These are phyloP conservation scores for Dioctria rufipes DNA, from an alignment of 2,888 invertebrate genomes.

Conservation along the genomic window DNA sequence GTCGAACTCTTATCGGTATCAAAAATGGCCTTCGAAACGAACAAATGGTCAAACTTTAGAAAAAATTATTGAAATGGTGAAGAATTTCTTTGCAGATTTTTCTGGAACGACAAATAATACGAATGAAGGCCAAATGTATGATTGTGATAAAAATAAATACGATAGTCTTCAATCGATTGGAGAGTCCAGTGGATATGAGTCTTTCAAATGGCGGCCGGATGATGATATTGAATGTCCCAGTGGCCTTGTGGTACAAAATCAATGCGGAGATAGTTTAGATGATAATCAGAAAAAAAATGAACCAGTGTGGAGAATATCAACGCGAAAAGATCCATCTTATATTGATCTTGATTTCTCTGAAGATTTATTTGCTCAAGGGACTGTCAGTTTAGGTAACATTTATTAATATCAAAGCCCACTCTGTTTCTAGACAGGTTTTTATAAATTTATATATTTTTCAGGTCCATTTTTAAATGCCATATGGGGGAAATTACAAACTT, in stretches of 20 bases:
- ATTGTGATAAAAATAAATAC: conserved; percentile 67
- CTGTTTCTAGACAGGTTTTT: neutral
- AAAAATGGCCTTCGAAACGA: conserved; percentile 66
- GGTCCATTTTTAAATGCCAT: conserved; percentile 88
- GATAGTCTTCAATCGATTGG: conserved; percentile 81
- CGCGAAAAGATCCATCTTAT: conserved; percentile 66
- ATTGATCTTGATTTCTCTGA: conserved; percentile 71
- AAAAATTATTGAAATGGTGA: conserved; percentile 65
- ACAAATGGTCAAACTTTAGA: conserved; percentile 66
- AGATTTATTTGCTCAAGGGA: conserved; percentile 71
- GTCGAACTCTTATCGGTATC: conserved; percentile 84
- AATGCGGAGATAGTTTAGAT: conserved; percentile 64
- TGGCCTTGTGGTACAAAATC: conserved; percentile 31
- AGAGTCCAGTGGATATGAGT: conserved; percentile 84
- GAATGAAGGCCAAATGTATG: conserved; percentile 58
- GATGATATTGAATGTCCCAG: conserved; percentile 71
- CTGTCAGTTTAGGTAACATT: conserved; percentile 69
- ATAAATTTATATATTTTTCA: conserved; percentile 62
- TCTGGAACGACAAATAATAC: conserved; percentile 59
- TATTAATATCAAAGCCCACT: neutral
- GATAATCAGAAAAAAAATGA: conserved; percentile 64
- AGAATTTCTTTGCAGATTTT: conserved; percentile 69
- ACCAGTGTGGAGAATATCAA: conserved; percentile 67
- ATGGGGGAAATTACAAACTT: conserved; percentile 85
- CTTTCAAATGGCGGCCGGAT: conserved; percentile 76